Base-by-base conservation (phyloP, 2,113 vertebrate genomes). In the Mormyrus lacerda region DNA sequence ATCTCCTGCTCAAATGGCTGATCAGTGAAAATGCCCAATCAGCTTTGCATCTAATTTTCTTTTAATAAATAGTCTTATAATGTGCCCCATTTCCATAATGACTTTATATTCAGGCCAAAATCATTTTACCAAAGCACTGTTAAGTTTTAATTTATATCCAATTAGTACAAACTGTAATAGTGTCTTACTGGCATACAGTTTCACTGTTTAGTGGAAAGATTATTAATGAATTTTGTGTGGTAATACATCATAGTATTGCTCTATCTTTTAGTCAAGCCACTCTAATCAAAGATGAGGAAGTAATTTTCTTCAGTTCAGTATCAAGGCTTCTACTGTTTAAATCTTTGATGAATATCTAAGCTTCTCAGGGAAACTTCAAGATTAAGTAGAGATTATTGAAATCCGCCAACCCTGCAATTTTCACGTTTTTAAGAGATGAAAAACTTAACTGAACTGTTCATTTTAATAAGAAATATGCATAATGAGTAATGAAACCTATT, bases 201-300 rank as follows among this genome's bases (percentile, higher is more conserved):
- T 76, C 42, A 48, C 27, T 88, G 47, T 88, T 58, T 82, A 89
- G 88, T 82, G 31, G 31, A 85, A 47, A 94, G 94, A 95, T 95
- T 94, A 95, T 94, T 95, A 95, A 95, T 94, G 45, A 47, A 95
- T 94, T 31, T 82, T 19, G 88, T 0, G 6, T 89, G 13, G 24
- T 58, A 15, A 48, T 89, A 69, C n/a, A 76, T 73, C 50, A 47
- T 76, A 90, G 13, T 31, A 76, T 69, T 50, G 44, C 73, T 39
- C 19, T 61, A 73, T 73, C 55, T 50, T 61, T 86, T 27, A 95
- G 96, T 96, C 95, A 95, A 83, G 50, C 51, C 83, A 73, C 92
- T 95, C 93, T 93, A 94, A 95, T 95, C 94, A 95, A 94, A 92
- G 91, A 94, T 92, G 93, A 94, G 94, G 94, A 93, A 93, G 94